Percentiles rank a stretch among this genome's conserved stretches.
Evolutionary conservation across 2,113 vertebrate genomes (phyloP).

Genomic region (Okapia johnstoni): DNA sequence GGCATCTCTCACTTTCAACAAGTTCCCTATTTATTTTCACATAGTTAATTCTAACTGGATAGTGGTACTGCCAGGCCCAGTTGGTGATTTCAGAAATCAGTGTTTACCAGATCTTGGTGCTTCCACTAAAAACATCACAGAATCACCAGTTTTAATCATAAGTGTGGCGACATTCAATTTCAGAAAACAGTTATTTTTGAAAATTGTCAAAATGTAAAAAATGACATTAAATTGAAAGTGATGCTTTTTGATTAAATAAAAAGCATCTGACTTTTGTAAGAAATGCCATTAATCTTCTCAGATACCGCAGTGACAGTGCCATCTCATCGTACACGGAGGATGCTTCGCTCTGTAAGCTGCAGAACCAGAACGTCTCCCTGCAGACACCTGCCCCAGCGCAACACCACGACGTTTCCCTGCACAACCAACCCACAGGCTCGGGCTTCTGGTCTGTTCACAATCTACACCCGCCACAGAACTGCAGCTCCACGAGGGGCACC

Average conservation of each 20-base stretch:
- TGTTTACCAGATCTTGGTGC: neutral
- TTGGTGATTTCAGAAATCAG: neutral
- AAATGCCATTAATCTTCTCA: neutral
- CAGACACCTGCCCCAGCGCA: neutral
- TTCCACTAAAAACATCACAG: neutral
- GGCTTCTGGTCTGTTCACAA: neutral
- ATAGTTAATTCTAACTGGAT: neutral
- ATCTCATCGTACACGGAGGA: neutral
- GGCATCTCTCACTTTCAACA: neutral
- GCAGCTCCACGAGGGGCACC: neutral
- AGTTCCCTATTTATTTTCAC: neutral
- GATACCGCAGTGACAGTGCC: neutral
- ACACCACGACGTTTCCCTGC: neutral
- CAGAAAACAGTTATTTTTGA: neutral
- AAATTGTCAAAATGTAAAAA: neutral
- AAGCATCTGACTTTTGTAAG: neutral
- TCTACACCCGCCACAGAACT: neutral
- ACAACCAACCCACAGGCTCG: neutral
- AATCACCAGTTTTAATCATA: neutral
- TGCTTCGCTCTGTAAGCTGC: neutral
- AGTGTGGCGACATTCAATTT: neutral
- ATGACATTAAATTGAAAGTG: neutral
- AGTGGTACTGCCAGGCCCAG: neutral
- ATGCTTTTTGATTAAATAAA: neutral
- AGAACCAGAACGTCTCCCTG: neutral